Percentiles rank a stretch among this genome's conserved stretches.
phyloP scores from a whole-genome alignment of 2,888 invertebrate genomes.

The Tetragonisca angustula region DNA sequence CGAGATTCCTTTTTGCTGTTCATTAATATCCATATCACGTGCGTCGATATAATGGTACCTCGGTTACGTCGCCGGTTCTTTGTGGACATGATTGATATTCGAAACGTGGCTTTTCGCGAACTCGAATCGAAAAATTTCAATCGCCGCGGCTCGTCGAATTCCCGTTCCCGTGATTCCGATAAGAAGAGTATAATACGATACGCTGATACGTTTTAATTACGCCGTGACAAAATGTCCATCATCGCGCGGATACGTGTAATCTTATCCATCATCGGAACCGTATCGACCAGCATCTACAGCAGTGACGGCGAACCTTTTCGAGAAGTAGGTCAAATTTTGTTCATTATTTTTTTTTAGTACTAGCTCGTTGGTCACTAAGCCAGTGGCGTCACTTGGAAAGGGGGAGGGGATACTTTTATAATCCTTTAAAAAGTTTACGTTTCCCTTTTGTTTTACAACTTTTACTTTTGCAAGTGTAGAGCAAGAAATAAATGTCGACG shows the following conservation, averaged over 20 bases:
- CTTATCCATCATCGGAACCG: slow-evolving; percentile 6
- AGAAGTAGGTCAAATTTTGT: no score
- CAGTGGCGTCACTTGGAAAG: no score
- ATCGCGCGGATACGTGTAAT: not conserved
- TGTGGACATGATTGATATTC: slow-evolving; percentile 17
- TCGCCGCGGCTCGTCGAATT: not conserved
- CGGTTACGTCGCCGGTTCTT: slow-evolving; percentile 5
- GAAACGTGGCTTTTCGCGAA: slow-evolving; percentile 7
- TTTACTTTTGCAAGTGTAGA: no score
- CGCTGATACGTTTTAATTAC: slow-evolving; percentile 28
- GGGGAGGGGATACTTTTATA: no score
- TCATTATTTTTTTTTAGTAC: no score
- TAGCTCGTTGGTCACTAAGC: no score
- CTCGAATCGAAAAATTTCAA: slow-evolving; percentile 6
- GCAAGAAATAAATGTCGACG: no score
- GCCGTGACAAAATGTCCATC: slow-evolving; percentile 21
- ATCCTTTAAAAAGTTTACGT: no score
- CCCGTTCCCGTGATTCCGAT: not conserved
- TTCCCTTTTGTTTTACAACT: no score
- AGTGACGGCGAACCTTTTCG: no score
- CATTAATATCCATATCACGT: slow-evolving; percentile 16
- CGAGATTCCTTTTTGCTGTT: not conserved
- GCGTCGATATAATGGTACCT: not conserved
- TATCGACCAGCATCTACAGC: no score
- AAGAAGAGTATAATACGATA: not conserved